Percentiles rank a stretch among this genome's conserved stretches.
Evolutionary conservation across 2,797 vertebrate species (phyloP).

Genomic region (Rousettus madagascariensis): DNA sequence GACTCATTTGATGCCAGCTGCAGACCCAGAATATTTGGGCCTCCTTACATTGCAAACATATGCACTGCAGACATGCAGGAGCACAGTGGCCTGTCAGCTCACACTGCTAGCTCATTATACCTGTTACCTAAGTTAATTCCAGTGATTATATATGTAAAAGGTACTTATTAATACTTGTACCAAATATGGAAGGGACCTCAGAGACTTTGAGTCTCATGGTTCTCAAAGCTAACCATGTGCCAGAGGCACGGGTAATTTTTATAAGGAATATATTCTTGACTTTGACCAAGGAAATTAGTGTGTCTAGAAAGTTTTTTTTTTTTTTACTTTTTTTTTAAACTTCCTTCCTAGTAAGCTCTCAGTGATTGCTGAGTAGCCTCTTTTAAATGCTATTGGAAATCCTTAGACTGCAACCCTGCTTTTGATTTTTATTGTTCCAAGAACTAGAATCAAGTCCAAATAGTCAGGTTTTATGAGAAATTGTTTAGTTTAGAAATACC

Average conservation of each 20-base stretch:
- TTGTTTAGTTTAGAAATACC: not conserved
- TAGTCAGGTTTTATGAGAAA: not conserved
- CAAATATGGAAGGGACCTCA: not conserved
- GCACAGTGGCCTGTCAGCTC: not conserved
- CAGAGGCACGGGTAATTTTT: not conserved
- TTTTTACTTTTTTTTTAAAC: too few species aligned
- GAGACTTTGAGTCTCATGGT: not conserved
- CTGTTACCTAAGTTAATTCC: not conserved
- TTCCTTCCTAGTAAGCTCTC: not conserved
- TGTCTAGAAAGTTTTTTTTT: not conserved
- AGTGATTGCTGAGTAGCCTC: not conserved
- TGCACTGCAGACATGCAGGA: rapidly evolving
- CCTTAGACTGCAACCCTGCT: not conserved
- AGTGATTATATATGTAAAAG: not conserved
- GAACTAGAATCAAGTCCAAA: not conserved
- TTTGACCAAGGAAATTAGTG: not conserved
- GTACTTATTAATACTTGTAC: not conserved
- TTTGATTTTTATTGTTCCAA: slow-evolving; percentile 2
- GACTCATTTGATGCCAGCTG: not conserved
- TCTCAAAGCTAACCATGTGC: not conserved
- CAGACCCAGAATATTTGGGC: not conserved
- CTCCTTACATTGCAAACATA: not conserved
- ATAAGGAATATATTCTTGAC: not conserved
- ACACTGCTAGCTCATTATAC: not conserved
- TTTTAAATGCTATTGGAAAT: not conserved